Evolutionary conservation across 2,797 vertebrate species (phyloP), one percentile per base, ranked within the genome.

Genomic region (Anas bernieri): DNA sequence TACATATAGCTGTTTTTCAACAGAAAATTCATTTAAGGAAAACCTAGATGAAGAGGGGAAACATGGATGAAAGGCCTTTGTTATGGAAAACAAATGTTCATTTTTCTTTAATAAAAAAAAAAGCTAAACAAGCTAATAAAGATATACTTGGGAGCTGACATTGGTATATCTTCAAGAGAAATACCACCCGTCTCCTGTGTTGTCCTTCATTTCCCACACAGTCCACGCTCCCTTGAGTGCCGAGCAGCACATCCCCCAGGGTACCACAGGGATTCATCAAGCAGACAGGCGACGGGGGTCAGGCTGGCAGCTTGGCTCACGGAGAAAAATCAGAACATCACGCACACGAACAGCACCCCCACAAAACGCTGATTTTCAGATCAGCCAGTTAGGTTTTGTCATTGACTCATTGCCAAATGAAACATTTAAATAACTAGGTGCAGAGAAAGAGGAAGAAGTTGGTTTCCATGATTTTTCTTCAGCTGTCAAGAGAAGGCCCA

Each of bases 311-410:
- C 22, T 46, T 50, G 70, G 12, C 62, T 76, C 48, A 22, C 21
- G 39, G n/a, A 30, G n/a, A 77, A 74, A 66, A 79, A 70, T 77
- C 43, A 28, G 30, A 69, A 8, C 7, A 9, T 39, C 15, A 39
- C 0, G 0, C 9, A 63, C 6, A 9, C 6, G 28, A 79, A 58
- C 1, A 37, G 16, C 11, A 4, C 25, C 48, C 61, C 62, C 22
- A 50, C 3, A 13, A 66, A 73, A 78, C 7, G 6, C 6, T 50
- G 50, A 79, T 69, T 75, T 81, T 45, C 81, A 86, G 69, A 18
- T 22, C 1, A 1, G 25, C 4, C 39, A 35, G 3, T 14, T 12
- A 83, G 14, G 9, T 43, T 35, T 80, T 77, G 50, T 10, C 21
- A 41, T 11, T 7, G 48, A 31, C 20, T 78, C 35, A 64, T 6